Base-by-base conservation (phyloP, 1,140 invertebrate genomes). In the Orchestia grillus region DNA sequence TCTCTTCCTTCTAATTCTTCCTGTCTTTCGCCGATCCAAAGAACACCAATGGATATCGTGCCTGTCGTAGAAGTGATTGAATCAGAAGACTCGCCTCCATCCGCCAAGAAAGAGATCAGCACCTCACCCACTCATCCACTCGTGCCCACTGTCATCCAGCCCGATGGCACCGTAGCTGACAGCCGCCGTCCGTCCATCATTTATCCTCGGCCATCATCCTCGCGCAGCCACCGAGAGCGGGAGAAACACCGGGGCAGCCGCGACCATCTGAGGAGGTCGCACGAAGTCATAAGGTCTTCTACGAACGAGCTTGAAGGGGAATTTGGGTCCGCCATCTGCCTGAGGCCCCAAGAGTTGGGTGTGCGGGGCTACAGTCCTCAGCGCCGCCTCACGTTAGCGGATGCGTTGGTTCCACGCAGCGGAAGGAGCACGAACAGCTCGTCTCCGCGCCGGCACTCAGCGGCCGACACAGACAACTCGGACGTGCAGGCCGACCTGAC, bases 1-100 rank as follows among this genome's bases (percentile, higher is more conserved):
- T 94, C 92, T 94, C 62, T 77, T 77, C n/a, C 88, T 47, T 47
- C 11, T 47, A 6, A 94, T 94, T 94, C 44, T 94, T 94, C 23
- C 92, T 94, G 43, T 47, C 40, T 36, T 94, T 94, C 36, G 41
- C 19, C 41, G 28, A n/a, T 44, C 40, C 44, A 42, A 44, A 45
- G 40, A 44, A 94, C 44, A 94, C 92, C 16, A 94, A 94, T 94
- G 92, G 92, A 94, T 44, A 94, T 94, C 92, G 44, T 47, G 44
- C 92, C 92, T 94, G 92, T 94, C 41, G 92, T 94, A 44, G 92
- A 94, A 47, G 92, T 94, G 92, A 94, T 94, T n/a, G 92, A 94
- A 44, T 44, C 92, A 6, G 44, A 94, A 44, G 92, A 94, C 92
- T 94, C 92, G 43, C 43, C 92, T 47, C 92, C 43, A 40, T 94